Base-by-base conservation (phyloP, 2,888 invertebrate genomes). In the Xanthia icteritia region DNA sequence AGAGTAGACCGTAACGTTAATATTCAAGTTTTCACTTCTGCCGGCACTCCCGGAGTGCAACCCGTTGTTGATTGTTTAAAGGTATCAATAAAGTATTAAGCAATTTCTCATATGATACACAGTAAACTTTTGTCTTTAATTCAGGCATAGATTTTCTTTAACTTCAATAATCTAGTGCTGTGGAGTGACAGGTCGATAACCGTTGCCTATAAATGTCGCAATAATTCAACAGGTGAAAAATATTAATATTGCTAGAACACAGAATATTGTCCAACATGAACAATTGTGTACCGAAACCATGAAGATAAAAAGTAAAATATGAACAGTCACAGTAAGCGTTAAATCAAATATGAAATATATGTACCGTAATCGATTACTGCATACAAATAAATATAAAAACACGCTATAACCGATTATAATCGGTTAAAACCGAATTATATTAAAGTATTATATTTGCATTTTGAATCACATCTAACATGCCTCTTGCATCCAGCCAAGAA, bases 401-500 rank as follows among this genome's bases (percentile, higher is more conserved):
- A 76, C 63, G 70, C 78, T 74, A 66, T 64, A 70, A 61, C 73
- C 84, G 80, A 71, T 80, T 82, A 87, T 84, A 79, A 79, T 81
- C 82, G 86, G 76, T 77, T 75, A 75, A 70, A 88, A 77, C 77
- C 61, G 72, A 82, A 84, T 81, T 79, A 86, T 77, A 80, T 68
- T 79, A 70, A 79, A 60, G 65, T 82, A 81, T 78, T 76, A 80
- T 87, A 77, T 88, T 86, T 76, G 39, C 79, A 77, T 79, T 82
- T 76, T 81, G 80, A 79, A 88, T 88, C 83, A 85, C 77, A 88
- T 84, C 80, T 86, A 85, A 87, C 88, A 88, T 76, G 83, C 74
- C 78, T 77, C 77, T 76, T 83, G 79, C 83, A 88, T 72, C 75
- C 82, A 81, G 83, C 82, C 88, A 88, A 85, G 84, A 88, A 91